These are phyloP conservation scores for Philonicus albiceps DNA, from an alignment of 2,888 invertebrate species.

Conservation along the genomic window DNA sequence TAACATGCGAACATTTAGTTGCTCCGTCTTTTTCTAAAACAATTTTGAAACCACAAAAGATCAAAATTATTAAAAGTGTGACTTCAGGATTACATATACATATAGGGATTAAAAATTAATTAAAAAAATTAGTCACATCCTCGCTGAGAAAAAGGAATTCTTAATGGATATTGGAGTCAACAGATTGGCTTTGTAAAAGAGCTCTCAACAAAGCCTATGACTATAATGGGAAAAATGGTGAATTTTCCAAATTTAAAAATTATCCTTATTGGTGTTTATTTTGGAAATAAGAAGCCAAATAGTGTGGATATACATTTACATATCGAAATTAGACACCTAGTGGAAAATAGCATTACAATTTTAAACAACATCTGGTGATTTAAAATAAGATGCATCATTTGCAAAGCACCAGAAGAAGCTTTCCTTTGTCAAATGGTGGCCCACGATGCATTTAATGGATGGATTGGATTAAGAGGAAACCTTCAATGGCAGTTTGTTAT, in stretches of 20 bases:
- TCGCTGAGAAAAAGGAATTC: background rate
- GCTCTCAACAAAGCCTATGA: background rate
- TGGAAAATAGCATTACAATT: background rate
- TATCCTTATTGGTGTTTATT: background rate
- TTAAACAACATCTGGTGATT: background rate
- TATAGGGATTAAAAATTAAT: too few species aligned
- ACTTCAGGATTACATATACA: too few species aligned
- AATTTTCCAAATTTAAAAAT: background rate
- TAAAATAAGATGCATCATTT: background rate
- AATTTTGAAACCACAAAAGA: background rate
- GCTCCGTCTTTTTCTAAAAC: background rate
- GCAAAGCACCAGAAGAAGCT: background rate
- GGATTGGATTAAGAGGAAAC: too few species aligned
- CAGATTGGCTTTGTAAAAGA: background rate
- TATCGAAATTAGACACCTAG: background rate
- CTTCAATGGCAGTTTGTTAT: too few species aligned
- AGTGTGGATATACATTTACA: background rate
- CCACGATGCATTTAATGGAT: slow-evolving; percentile 9
- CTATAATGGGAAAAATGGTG: background rate
- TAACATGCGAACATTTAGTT: background rate
- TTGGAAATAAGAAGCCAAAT: background rate
- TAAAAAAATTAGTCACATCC: too few species aligned
- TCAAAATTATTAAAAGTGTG: too few species aligned
- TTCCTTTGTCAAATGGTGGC: background rate
- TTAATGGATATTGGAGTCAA: background rate